A percentile compares a stretch with the other conserved stretches of the same genome.
Evolutionary conservation across 2,113 vertebrate species (phyloP).

Genomic region (Pelecanus crispus): DNA sequence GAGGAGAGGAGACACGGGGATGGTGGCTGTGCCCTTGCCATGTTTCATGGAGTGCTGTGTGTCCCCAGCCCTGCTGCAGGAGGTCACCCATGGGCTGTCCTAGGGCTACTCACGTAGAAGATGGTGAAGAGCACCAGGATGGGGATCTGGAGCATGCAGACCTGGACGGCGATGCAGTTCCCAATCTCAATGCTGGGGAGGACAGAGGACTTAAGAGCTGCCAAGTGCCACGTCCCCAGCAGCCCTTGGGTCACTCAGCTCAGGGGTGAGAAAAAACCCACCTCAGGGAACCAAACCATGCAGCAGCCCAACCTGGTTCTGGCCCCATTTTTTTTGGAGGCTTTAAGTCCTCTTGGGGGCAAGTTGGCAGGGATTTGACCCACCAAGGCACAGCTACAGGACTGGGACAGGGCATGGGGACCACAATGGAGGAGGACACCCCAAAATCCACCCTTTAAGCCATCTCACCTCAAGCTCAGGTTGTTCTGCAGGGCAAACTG

Average conservation of each 20-base stretch:
- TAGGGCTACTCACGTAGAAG: constrained; percentile 79
- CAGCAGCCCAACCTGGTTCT: not conserved
- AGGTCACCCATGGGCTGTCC: not conserved
- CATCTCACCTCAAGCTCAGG: constrained; percentile 81
- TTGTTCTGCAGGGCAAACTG: constrained; percentile 91
- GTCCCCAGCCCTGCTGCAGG: not conserved
- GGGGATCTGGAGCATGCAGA: constrained; percentile 92
- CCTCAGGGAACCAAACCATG: rapidly evolving
- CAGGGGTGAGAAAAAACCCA: not conserved
- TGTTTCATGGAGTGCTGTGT: rapidly evolving
- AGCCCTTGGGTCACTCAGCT: not conserved
- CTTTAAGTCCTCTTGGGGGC: not conserved
- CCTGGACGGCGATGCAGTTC: constrained; percentile 87
- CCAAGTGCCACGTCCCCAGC: not conserved
- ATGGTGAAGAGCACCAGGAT: constrained; percentile 86
- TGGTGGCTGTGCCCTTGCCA: rapidly evolving
- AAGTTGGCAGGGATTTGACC: not conserved
- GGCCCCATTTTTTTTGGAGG: not conserved
- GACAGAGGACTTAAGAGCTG: not conserved
- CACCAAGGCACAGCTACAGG: not conserved
- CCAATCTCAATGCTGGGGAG: constrained; percentile 84
- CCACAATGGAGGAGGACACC: not conserved
- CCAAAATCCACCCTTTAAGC: not conserved
- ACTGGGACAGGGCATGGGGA: not conserved
- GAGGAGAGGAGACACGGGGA: too few relatives aligned